Percentiles rank a stretch among this genome's conserved stretches.
Conservation (phyloP, 2,113 vertebrate species). For the Triplophysa siluroides region DNA sequence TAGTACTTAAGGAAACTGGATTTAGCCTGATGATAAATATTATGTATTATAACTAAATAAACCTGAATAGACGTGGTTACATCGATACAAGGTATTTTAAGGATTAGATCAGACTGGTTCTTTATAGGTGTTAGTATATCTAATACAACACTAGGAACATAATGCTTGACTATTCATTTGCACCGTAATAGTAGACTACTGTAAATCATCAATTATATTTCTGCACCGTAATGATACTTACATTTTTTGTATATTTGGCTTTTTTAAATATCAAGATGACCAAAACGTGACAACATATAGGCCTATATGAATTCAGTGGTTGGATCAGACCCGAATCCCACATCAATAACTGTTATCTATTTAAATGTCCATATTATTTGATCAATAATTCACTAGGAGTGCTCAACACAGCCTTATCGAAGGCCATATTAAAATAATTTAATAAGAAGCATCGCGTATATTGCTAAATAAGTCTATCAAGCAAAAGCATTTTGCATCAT, state of each 20-base stretch:
- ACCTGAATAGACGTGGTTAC: too few relatives aligned
- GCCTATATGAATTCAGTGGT: background rate
- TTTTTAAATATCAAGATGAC: background rate
- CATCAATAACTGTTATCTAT: too few relatives aligned
- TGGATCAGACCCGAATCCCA: background rate
- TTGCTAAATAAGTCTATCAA: background rate
- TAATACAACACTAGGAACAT: background rate
- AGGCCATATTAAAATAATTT: background rate
- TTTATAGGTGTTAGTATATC: background rate
- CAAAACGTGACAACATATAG: background rate
- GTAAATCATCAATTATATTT: background rate
- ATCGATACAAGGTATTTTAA: background rate
- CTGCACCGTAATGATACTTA: constrained; percentile 16
- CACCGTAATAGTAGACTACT: background rate
- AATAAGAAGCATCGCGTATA: background rate
- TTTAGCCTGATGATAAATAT: background rate
- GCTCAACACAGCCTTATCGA: background rate
- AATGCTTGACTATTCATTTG: background rate
- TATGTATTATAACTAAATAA: background rate
- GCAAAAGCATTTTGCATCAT: background rate
- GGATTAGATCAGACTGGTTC: background rate
- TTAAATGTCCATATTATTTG: too few relatives aligned
- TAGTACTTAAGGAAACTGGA: background rate
- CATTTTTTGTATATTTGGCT: background rate
- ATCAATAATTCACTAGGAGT: too few relatives aligned